Evolutionary conservation across 2,113 vertebrate species (phyloP), one percentile per base, ranked within the genome.

Genomic region (Nyctereutes procyonoides): DNA sequence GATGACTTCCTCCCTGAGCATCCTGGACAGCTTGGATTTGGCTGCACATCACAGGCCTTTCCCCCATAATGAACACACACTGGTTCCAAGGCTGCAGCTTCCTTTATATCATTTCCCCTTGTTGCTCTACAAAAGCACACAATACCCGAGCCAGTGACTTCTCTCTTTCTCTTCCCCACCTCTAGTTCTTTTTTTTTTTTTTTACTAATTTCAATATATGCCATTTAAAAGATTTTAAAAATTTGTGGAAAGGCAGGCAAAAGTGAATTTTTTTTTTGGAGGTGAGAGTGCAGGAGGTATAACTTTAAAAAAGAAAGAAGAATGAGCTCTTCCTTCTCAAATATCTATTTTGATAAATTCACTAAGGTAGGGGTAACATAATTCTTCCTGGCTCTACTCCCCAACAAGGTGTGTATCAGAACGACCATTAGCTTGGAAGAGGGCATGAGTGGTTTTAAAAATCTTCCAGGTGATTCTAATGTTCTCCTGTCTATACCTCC

Each of bases 231-330:
- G 11, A 43, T 14, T 80, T 88, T 74, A 16, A 5, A 62, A 88
- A 73, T 51, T 60, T 26, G 51, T 26, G 55, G 2, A 62, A 74
- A 90, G 8, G 43, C 24, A 67, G 24, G 32, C 14, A 81, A 92
- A 90, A 69, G 24, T 77, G 62, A 71, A n/a, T 81, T n/a, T 95
- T 63, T 97, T 43, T 43, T 43, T 43, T 43, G 56, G n/a, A 95
- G 32, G 51, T 80, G 8, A 19, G 17, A 56, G 4, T 86, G 17
- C 88, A 8, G 30, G 48, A 96, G 15, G 1, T 26, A 65, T 17
- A 90, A 22, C 1, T 14, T 32, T 55, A 53, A 60, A 43, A n/a
- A 19, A 67, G 14, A 7, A 51, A 4, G 56, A 48, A 90, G 13
- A 32, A 22, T 63, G 4, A 69, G 1, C 10, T 89, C 22, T 73